phyloP scores from a whole-genome alignment of 1,140 invertebrate genomes.

The Battus philenor region DNA sequence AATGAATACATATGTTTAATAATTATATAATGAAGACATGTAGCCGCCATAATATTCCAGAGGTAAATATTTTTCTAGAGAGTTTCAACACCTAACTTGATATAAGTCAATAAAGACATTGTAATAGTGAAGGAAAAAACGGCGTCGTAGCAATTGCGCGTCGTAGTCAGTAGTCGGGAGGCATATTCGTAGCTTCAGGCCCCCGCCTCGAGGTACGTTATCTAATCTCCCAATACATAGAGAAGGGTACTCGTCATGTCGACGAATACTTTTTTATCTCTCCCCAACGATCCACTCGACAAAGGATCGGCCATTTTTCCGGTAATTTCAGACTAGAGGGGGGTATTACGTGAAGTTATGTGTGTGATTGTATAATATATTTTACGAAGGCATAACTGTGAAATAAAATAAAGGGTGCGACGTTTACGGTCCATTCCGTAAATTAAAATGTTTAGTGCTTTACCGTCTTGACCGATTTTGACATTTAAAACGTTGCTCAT shows the following conservation, averaged over 20 bases:
- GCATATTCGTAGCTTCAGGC: conserved; percentile 12
- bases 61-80: too few relatives aligned
- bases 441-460: conserved; percentile 8
- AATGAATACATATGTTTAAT: too few relatives aligned
- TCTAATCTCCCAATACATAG: conserved; percentile 33
- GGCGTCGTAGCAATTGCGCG: conserved; percentile 7
- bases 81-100: background rate
- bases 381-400: conserved; percentile 23
- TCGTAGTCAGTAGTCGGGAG: conserved; percentile 12
- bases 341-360: conserved; percentile 29
- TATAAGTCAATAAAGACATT: conserved; percentile 15
- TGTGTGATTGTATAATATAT: conserved; percentile 40
- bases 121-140: conserved; percentile 6
- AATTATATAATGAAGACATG: too few relatives aligned
- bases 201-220: conserved; percentile 19
- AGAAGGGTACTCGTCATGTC: conserved; percentile 33
- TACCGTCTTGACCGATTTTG: too few relatives aligned
- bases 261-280: conserved; percentile 48
- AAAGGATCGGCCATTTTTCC: conserved; percentile 40
- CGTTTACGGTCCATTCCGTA: conserved; percentile 15
- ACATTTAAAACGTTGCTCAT: too few relatives aligned
- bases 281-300: conserved; percentile 31
- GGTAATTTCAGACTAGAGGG: conserved; percentile 40
- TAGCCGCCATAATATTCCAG: too few relatives aligned
- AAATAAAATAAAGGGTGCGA: conserved; percentile 17